These are phyloP conservation scores for Seira musarum DNA, from an alignment of 2,888 invertebrate genomes.

Conservation along the genomic window DNA sequence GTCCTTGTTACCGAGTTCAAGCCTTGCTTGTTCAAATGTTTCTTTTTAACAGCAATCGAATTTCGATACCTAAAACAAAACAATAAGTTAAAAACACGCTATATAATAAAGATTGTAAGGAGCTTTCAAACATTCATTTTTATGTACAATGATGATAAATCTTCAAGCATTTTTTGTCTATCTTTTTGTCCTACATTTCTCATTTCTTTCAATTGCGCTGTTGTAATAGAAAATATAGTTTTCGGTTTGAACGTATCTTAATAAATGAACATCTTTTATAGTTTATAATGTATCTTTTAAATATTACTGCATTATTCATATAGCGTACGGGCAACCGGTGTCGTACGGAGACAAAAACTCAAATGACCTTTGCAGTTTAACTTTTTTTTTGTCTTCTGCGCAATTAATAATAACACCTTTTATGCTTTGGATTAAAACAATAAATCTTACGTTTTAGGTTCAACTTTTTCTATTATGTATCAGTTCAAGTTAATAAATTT, in stretches of 20 bases:
- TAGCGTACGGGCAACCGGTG: constrained; percentile 54
- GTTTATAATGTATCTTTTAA: constrained; percentile 30
- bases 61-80: constrained; percentile 61
- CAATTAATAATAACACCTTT: constrained; percentile 37
- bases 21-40: constrained; percentile 57
- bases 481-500: constrained; percentile 50
- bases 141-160: constrained; percentile 46
- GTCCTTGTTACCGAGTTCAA: constrained; percentile 60
- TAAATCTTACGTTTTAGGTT: constrained; percentile 51
- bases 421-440: constrained; percentile 30
- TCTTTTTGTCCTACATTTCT: constrained; percentile 51
- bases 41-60: constrained; percentile 60
- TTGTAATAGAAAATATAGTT: constrained; percentile 61
- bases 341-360: constrained; percentile 37
- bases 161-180: constrained; percentile 34
- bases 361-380: constrained; percentile 11
- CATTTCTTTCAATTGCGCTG: constrained; percentile 45
- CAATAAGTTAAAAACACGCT: constrained; percentile 60
- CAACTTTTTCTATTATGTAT: constrained; percentile 49
- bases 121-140: constrained; percentile 37
- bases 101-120: constrained; percentile 42
- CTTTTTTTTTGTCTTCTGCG: constrained; percentile 12
- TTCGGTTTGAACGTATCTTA: constrained; percentile 59
- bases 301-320: constrained; percentile 53
- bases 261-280: constrained; percentile 54